Conservation (phyloP, 2,797 vertebrate genomes). For the Enteromius radiatus region DNA sequence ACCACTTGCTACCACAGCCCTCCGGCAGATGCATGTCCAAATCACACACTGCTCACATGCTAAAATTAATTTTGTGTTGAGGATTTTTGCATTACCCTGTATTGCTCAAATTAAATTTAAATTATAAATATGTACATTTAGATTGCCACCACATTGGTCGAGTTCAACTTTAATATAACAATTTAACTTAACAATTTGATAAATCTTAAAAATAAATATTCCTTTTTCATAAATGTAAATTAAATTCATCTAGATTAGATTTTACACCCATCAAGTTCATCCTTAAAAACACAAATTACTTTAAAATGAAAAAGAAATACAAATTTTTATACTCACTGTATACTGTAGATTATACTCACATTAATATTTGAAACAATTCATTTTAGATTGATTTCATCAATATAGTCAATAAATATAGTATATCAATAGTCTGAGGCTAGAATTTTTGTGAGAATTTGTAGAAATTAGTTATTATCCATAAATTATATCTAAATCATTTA, state of each 20-base stretch:
- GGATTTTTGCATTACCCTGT: background rate
- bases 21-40: slow-evolving; percentile 8
- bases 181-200: background rate
- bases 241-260: background rate
- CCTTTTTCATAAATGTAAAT: no score
- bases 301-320: background rate
- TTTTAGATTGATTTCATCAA: background rate
- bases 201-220: background rate
- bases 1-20: slow-evolving; percentile 3
- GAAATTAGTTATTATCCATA: background rate
- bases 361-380: background rate
- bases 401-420: no score
- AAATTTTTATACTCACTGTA: background rate
- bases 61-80: background rate
- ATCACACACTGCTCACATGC: background rate
- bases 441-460: background rate
- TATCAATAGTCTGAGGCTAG: background rate
- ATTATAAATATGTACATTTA: background rate
- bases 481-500: background rate
- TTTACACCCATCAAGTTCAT: background rate
- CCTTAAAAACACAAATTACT: background rate
- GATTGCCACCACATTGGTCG: background rate
- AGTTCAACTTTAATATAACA: background rate
- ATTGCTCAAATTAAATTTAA: background rate
- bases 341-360: background rate